Base-by-base conservation (phyloP, 2,113 vertebrate species). In the Pseudolaguvia tuberculata region DNA sequence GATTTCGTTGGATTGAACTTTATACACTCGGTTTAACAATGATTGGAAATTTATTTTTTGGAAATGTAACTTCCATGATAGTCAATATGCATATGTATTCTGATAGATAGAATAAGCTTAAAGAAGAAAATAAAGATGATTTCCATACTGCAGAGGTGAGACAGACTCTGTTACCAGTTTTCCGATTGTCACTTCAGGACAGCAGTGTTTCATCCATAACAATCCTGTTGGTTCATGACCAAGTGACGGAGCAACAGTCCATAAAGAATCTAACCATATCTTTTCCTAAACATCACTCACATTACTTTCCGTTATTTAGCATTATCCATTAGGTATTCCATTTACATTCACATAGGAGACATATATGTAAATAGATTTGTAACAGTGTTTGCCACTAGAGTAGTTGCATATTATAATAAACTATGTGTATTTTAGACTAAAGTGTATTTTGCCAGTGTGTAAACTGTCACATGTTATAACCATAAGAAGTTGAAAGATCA, bases 201-300 rank as follows among this genome's bases (percentile, higher is more conserved):
- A 76, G 27, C 14, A 21, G 8, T 15, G 23, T 45, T 52, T 70
- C 56, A 70, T 53, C 83, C 79, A 67, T 45, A 66, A 84, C 75
- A 73, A 71, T 45, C 59, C 73, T 76, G 69, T 57, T 4, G 15
- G 63, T 39, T 68, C 27, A 45, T 42, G 51, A 61, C 23, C 27
- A 29, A 48, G 29, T 31, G 4, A 69, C 55, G 52, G 27, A n/a
- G 55, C 27, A 21, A 59, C 14, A 29, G 57, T 67, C 73, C 52
- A 56, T 9, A 21, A 75, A 55, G 50, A 29, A 20, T 59, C 39
- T 50, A 39, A 47, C 62, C 48, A 51, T 52, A 39, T 63, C 27
- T 51, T 9, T 1, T 39, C 1, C n/a, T 18, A 15, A 42, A 63
- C 13, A 31, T 9, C 39, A 51, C 27, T 31, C n/a, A 27, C 15